Conservation (phyloP, 2,888 invertebrate genomes). For the Itoplectis maculator region DNA sequence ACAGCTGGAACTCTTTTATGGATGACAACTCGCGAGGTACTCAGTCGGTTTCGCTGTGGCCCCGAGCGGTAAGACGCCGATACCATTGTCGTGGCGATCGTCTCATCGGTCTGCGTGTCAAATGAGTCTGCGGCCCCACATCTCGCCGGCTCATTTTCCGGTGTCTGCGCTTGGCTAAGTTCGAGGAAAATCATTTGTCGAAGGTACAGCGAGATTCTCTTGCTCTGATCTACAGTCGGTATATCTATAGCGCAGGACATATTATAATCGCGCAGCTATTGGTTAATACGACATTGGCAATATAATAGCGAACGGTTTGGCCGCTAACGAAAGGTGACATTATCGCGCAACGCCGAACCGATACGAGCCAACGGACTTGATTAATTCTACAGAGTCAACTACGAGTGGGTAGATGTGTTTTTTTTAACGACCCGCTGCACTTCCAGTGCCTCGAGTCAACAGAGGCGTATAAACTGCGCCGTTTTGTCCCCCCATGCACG, state of each 20-base stretch:
- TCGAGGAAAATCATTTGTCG: not conserved
- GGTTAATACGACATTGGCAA: not conserved
- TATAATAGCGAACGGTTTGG: not conserved
- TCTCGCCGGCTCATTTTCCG: not conserved
- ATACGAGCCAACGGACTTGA: not conserved
- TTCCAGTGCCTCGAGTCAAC: not conserved
- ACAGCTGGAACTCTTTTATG: conserved; percentile 7
- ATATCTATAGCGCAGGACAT: not conserved
- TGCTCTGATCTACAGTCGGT: not conserved
- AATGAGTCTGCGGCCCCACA: not conserved
- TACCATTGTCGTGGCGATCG: not conserved
- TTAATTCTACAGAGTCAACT: not conserved
- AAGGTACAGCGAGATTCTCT: not conserved
- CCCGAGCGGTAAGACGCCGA: not conserved
- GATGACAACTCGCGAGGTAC: not conserved
- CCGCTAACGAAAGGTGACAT: not conserved
- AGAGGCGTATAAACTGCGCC: not conserved
- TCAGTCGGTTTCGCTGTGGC: not conserved
- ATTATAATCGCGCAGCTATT: not conserved
- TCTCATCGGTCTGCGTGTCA: conserved; percentile 6
- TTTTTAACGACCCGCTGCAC: conserved; percentile 11
- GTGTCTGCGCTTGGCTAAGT: not conserved
- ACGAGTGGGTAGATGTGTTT: not conserved
- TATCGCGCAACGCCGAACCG: not conserved
- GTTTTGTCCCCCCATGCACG: not conserved